A percentile compares a stretch with the other conserved stretches of the same genome.
Evolutionary conservation across 2,797 vertebrate species (phyloP).

Genomic region (Pyrocephalus nanus): DNA sequence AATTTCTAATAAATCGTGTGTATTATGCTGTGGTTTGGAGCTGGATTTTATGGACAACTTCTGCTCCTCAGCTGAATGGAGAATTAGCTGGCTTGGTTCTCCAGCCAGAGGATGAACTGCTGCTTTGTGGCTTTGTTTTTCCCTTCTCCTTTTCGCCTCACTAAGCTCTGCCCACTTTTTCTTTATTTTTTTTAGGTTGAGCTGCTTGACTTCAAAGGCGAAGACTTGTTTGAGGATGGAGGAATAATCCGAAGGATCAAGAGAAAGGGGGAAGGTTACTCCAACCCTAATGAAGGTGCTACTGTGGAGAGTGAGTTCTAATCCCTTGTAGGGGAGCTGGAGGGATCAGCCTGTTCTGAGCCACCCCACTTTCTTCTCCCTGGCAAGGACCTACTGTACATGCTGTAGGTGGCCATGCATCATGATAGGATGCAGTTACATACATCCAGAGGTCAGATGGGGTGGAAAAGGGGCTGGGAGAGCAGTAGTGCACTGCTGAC

Average conservation of each 20-base stretch:
- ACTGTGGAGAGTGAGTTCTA: slow-evolving; percentile 84
- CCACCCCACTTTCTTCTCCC: neutral
- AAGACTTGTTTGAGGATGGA: slow-evolving; percentile 88
- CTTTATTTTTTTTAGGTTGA: slow-evolving; percentile 73
- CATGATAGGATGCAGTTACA: neutral
- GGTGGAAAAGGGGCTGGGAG: neutral
- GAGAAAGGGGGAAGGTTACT: slow-evolving; percentile 90
- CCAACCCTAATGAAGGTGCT: slow-evolving; percentile 91
- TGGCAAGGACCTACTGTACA: neutral
- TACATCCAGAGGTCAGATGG: neutral
- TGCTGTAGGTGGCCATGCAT: neutral
- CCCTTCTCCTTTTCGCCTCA: neutral
- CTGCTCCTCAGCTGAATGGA: slow-evolving; percentile 30
- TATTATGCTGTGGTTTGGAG: slow-evolving; percentile 38
- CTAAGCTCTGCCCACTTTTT: neutral
- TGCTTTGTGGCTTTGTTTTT: slow-evolving; percentile 48
- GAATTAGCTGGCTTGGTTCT: slow-evolving; percentile 25
- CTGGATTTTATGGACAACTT: slow-evolving; percentile 43
- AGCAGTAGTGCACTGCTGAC: neutral
- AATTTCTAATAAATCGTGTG: neutral
- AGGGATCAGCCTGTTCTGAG: neutral
- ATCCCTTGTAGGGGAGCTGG: neutral
- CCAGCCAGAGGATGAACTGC: slow-evolving; percentile 11
- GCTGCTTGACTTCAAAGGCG: slow-evolving; percentile 90
- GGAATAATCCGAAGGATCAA: slow-evolving; percentile 93